phyloP scores from a whole-genome alignment of 2,888 invertebrate genomes.

The Hylaea fasciaria region DNA sequence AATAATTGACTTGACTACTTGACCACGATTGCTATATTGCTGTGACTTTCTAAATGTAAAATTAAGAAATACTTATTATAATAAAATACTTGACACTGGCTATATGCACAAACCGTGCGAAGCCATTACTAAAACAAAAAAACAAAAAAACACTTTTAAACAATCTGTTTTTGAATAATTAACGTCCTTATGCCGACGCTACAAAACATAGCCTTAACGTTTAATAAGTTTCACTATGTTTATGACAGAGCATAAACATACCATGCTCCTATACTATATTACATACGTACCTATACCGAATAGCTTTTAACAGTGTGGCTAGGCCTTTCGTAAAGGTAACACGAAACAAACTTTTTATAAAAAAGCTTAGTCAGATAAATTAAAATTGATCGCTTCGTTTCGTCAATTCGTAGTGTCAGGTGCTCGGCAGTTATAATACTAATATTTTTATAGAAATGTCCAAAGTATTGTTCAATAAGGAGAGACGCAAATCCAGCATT shows the following conservation, averaged over 20 bases:
- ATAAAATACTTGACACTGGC: too few species aligned
- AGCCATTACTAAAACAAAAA: too few species aligned
- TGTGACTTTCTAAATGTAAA: too few species aligned
- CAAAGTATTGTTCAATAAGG: slow-evolving; percentile 50
- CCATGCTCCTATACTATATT: neutral
- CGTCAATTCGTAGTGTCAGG: neutral
- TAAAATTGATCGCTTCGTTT: too few species aligned
- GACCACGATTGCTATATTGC: too few species aligned
- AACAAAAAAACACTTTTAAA: too few species aligned
- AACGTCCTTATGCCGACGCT: slow-evolving; percentile 19
- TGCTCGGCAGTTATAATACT: neutral
- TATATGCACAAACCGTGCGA: too few species aligned
- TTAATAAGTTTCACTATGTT: slow-evolving; percentile 12
- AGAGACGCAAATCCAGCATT: slow-evolving; percentile 68
- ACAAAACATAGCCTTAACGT: slow-evolving; percentile 12
- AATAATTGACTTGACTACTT: too few species aligned
- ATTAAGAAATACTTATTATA: too few species aligned
- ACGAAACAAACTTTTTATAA: too few species aligned
- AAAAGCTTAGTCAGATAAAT: too few species aligned
- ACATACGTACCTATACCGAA: too few species aligned
- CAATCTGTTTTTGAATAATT: neutral
- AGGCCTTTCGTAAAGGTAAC: slow-evolving; percentile 13
- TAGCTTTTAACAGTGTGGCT: slow-evolving; percentile 15
- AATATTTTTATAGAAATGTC: slow-evolving; percentile 41
- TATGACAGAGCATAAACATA: slow-evolving; percentile 8